phyloP scores from a whole-genome alignment of 64 coral and sea anemone species.

The Catalaphyllia jardinei region DNA sequence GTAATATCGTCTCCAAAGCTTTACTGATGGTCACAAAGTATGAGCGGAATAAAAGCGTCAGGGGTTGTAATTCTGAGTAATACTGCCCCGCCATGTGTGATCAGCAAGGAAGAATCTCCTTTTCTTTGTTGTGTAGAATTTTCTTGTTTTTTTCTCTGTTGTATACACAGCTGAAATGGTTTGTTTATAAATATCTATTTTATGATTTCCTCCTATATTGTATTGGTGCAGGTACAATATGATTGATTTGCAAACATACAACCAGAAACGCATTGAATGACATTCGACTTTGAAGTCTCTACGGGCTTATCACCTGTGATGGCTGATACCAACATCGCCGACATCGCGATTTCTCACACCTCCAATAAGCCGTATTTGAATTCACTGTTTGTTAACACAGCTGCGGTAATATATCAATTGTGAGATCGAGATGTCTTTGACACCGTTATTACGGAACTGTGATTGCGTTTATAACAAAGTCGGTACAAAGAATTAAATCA shows the following conservation, averaged over 20 bases:
- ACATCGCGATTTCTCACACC: not conserved
- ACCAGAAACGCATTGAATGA: not conserved
- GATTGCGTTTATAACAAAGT: not conserved
- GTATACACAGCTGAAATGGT: conserved; percentile 3
- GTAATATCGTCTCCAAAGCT: too few species aligned
- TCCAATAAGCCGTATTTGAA: conserved; percentile 5
- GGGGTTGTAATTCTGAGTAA: not conserved
- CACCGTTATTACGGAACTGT: not conserved
- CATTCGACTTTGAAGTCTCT: not conserved
- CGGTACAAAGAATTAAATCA: not conserved
- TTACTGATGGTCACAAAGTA: too few species aligned
- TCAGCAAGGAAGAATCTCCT: not conserved
- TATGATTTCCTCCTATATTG: conserved; percentile 13
- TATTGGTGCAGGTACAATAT: not conserved
- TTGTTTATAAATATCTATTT: conserved; percentile 27
- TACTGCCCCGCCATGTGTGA: not conserved
- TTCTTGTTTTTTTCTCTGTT: not conserved
- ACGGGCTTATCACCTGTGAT: not conserved
- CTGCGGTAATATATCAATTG: conserved; percentile 15
- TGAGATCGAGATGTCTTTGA: not conserved
- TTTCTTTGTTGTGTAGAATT: conserved; percentile 5
- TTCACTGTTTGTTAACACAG: not conserved
- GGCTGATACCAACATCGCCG: not conserved
- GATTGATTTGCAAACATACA: not conserved
- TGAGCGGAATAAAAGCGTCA: not conserved